Percentiles rank a stretch among this genome's conserved stretches.
Conservation (phyloP, 2,113 vertebrate genomes). For the Tachuris rubrigastra region DNA sequence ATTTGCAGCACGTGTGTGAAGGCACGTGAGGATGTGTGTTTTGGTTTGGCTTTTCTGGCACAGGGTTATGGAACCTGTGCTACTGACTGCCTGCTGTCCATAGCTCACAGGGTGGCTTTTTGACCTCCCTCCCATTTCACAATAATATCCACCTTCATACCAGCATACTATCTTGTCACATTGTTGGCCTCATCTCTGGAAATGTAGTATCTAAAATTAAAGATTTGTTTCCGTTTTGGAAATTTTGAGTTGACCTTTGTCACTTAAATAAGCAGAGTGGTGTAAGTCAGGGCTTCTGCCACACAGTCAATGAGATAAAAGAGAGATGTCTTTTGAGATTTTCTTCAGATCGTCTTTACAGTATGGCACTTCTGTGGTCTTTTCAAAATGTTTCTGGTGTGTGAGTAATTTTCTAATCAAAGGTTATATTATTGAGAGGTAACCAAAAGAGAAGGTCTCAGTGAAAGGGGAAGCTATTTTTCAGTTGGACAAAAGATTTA, state of each 20-base stretch:
- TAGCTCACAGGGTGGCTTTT: neutral
- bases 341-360: neutral
- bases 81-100: neutral
- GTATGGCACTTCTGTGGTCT: neutral
- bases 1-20: neutral
- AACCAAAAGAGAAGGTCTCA: neutral
- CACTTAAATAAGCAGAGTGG: neutral
- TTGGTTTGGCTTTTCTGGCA: conserved; percentile 37
- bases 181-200: conserved; percentile 66
- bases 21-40: conserved; percentile 32
- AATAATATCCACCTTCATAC: neutral
- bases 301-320: neutral
- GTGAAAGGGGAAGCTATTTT: neutral
- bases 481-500: neutral
- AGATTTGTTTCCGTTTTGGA: conserved; percentile 69
- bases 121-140: conserved; percentile 30
- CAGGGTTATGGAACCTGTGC: neutral
- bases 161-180: conserved; percentile 26
- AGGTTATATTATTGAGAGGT: neutral
- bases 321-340: neutral
- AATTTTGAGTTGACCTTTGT: conserved; percentile 67
- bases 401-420: neutral
- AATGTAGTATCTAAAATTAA: conserved; percentile 72
- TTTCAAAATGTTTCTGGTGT: neutral
- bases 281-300: conserved; percentile 29